Percentiles rank a stretch among this genome's conserved stretches.
Evolutionary conservation across 2,888 invertebrate species (phyloP).

Genomic region (Drosophila atroscutellata): DNA sequence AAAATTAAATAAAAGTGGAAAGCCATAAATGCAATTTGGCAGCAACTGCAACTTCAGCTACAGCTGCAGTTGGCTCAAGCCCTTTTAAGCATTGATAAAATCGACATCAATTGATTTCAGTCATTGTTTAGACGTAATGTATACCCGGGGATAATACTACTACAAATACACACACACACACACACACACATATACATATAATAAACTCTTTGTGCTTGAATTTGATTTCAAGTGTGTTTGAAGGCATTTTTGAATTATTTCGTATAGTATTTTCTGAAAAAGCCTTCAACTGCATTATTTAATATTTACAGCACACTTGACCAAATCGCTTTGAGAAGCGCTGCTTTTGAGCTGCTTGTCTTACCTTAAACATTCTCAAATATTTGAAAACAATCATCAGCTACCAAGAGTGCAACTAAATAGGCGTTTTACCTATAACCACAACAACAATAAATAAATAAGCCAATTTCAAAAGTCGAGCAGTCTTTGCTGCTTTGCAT

Average conservation of each 20-base stretch:
- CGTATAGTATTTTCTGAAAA: neutral
- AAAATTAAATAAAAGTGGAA: slow-evolving; percentile 72
- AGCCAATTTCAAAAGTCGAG: slow-evolving; percentile 55
- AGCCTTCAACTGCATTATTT: neutral
- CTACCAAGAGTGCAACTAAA: slow-evolving; percentile 10
- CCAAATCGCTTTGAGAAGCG: slow-evolving; percentile 1
- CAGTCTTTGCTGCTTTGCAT: slow-evolving; percentile 29
- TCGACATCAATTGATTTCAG: slow-evolving; percentile 73
- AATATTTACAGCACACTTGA: slow-evolving; percentile 8
- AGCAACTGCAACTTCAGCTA: slow-evolving; percentile 40
- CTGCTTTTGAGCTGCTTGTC: slow-evolving; percentile 24
- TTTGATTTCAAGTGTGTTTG: slow-evolving; percentile 1
- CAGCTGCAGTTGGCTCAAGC: slow-evolving; percentile 13
- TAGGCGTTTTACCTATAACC: slow-evolving; percentile 21
- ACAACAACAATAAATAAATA: slow-evolving; percentile 31
- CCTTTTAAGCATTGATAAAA: slow-evolving; percentile 62
- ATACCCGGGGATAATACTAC: slow-evolving; percentile 12
- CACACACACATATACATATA: neutral
- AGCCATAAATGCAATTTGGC: slow-evolving; percentile 79
- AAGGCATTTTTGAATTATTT: slow-evolving; percentile 7
- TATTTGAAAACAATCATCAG: slow-evolving; percentile 54
- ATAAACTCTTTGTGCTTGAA: slow-evolving; percentile 4
- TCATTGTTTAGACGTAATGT: slow-evolving; percentile 61
- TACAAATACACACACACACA: neutral
- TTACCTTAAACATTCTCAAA: slow-evolving; percentile 20